These are phyloP conservation scores for Gracilinanus agilis DNA, from an alignment of 2,113 vertebrate genomes.

Conservation along the genomic window DNA sequence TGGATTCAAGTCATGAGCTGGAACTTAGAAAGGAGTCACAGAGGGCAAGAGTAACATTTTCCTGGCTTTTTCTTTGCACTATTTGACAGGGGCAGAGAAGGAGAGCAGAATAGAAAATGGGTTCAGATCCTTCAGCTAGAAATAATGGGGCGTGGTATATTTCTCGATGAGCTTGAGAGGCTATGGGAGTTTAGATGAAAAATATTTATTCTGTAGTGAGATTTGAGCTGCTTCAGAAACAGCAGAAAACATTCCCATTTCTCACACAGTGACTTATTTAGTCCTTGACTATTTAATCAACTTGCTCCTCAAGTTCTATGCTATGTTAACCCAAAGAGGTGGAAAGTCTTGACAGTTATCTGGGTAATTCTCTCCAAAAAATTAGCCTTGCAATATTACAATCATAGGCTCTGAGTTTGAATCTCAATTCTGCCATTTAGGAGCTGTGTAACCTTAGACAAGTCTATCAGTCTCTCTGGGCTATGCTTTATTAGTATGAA, in stretches of 20 bases:
- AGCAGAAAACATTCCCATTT: background rate
- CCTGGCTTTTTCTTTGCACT: background rate
- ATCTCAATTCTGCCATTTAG: background rate
- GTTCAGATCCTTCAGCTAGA: background rate
- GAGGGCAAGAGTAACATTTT: background rate
- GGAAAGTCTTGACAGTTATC: background rate
- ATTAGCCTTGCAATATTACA: background rate
- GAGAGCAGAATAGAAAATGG: background rate
- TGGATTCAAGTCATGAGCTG: background rate
- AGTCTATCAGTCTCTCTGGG: background rate
- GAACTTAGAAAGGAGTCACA: background rate
- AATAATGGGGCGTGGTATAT: background rate
- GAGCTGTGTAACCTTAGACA: background rate
- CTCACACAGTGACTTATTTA: background rate
- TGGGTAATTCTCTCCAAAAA: background rate
- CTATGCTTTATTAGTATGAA: background rate
- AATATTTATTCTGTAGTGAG: slow-evolving; percentile 25
- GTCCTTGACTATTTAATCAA: background rate
- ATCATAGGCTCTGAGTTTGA: background rate
- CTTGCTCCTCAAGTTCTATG: background rate
- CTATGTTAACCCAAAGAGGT: background rate
- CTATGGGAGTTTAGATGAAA: slow-evolving; percentile 21
- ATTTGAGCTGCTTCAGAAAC: background rate
- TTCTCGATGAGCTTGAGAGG: background rate
- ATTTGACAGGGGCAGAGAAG: background rate